Evolutionary conservation across 2,888 invertebrate species (phyloP).

Genomic region (Cosmorhoe ocellata): DNA sequence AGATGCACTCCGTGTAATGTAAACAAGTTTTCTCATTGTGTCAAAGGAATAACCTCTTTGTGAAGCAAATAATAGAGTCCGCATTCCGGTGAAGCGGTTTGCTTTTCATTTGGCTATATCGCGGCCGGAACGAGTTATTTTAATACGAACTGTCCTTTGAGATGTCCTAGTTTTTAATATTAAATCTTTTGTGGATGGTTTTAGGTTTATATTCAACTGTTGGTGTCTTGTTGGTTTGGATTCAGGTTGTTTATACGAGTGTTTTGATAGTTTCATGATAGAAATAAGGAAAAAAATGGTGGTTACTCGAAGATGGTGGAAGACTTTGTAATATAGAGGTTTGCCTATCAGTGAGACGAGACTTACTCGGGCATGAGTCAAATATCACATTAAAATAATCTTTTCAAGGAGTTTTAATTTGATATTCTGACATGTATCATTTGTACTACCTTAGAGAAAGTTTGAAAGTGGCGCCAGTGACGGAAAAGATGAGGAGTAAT

Average conservation of each 20-base stretch:
- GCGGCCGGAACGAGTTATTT: slow-evolving; percentile 32
- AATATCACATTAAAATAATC: no score
- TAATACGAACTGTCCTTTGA: slow-evolving; percentile 31
- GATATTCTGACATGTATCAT: no score
- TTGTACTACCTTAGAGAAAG: no score
- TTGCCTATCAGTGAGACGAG: no score
- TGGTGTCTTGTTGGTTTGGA: neutral
- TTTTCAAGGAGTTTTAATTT: no score
- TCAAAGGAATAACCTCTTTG: slow-evolving; percentile 55
- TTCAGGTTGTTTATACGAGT: neutral
- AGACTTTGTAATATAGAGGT: no score
- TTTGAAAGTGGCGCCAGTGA: no score
- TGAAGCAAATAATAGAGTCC: slow-evolving; percentile 58
- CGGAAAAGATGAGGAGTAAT: no score
- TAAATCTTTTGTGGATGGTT: slow-evolving; percentile 39
- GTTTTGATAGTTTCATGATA: neutral
- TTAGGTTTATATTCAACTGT: slow-evolving; percentile 6
- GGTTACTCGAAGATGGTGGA: no score
- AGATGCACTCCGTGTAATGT: slow-evolving; percentile 60
- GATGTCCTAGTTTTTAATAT: slow-evolving; percentile 37
- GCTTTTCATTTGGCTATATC: slow-evolving; percentile 39
- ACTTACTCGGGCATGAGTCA: no score
- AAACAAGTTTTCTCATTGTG: slow-evolving; percentile 66
- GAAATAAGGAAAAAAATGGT: no score
- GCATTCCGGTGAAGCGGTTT: slow-evolving; percentile 41